Conservation (phyloP, 1,140 invertebrate genomes). For the Euwallacea similis region DNA sequence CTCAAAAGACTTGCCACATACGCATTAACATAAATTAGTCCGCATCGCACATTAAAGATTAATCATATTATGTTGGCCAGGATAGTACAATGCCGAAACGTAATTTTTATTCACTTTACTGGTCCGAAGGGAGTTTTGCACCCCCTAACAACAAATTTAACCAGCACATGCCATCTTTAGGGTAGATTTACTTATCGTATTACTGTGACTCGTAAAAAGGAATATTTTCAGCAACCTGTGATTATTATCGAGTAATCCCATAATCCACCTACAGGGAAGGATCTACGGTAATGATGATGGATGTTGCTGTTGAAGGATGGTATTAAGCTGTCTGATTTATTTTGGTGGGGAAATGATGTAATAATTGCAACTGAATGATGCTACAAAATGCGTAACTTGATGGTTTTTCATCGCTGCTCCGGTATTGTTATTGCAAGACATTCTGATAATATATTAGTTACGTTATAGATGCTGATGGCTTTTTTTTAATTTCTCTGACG, state of each 20-base stretch:
- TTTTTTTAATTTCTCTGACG: no score
- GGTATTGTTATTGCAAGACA: no score
- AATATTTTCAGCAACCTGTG: constrained; percentile 44
- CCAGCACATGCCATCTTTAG: constrained; percentile 38
- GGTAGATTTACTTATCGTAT: constrained; percentile 42
- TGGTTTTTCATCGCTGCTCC: no score
- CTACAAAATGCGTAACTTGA: no score
- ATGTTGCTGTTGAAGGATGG: neutral
- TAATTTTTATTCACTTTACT: constrained; percentile 36
- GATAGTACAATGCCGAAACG: constrained; percentile 13
- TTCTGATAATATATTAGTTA: no score
- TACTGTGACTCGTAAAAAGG: constrained; percentile 40
- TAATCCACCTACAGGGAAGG: constrained; percentile 20
- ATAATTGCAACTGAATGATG: no score
- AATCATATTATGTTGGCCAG: constrained; percentile 12
- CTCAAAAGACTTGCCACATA: neutral
- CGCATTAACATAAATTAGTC: constrained; percentile 14
- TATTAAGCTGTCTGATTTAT: constrained; percentile 19
- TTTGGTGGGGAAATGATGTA: neutral
- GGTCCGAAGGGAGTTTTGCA: constrained; percentile 29
- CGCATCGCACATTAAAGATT: constrained; percentile 10
- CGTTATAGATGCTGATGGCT: no score
- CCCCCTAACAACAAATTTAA: constrained; percentile 42
- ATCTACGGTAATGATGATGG: neutral
- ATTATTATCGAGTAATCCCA: constrained; percentile 38